phyloP scores from a whole-genome alignment of 2,888 invertebrate species.

The Rhamnusium bicolor region DNA sequence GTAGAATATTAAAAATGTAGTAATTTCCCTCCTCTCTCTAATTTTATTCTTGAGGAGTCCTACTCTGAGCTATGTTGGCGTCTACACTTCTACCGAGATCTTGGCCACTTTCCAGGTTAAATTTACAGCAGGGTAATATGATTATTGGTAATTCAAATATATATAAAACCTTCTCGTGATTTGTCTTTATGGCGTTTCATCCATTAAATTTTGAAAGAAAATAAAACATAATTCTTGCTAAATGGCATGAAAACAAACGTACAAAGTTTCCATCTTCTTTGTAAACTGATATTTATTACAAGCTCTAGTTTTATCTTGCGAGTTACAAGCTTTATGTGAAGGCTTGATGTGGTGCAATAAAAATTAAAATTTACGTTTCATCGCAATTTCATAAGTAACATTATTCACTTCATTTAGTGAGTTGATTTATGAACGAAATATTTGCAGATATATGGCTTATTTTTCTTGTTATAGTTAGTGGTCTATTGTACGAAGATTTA shows the following conservation, averaged over 20 bases:
- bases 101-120: not conserved
- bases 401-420: no score
- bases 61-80: not conserved
- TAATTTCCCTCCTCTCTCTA: not conserved
- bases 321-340: not conserved
- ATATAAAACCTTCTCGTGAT: not conserved
- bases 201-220: not conserved
- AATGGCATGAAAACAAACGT: constrained; percentile 12
- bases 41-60: not conserved
- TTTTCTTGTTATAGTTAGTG: no score
- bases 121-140: not conserved
- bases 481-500: no score
- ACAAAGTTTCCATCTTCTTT: constrained; percentile 7
- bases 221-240: constrained; percentile 15
- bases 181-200: not conserved
- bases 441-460: not conserved
- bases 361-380: not conserved
- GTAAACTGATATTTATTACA: constrained; percentile 11
- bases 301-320: not conserved
- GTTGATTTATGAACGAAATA: no score
- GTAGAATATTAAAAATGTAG: not conserved
- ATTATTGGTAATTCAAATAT: not conserved
- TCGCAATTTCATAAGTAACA: no score
- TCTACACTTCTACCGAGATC: not conserved
- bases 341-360: not conserved